phyloP scores from a whole-genome alignment of 2,888 invertebrate genomes.

The Oscheius sp. region DNA sequence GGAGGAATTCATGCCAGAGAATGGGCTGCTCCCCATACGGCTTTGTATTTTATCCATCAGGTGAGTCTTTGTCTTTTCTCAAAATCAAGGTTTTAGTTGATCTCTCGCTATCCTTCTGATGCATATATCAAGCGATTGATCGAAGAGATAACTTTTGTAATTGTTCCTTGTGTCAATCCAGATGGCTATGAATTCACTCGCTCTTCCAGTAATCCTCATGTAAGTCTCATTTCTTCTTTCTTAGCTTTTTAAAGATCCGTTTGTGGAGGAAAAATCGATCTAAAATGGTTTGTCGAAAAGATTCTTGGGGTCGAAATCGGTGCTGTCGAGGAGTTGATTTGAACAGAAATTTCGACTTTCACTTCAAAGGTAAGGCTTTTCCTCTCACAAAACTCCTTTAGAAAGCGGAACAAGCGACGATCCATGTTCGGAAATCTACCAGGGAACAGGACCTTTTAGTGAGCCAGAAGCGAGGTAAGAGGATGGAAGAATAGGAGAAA shows the following conservation, averaged over 20 bases:
- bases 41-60: conserved; percentile 69
- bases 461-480: conserved; percentile 63
- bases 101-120: conserved; percentile 63
- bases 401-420: conserved; percentile 68
- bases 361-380: conserved; percentile 56
- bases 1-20: conserved; percentile 69
- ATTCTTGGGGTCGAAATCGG: conserved; percentile 62
- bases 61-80: conserved; percentile 26
- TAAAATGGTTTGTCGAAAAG: conserved; percentile 60
- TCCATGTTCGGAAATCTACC: conserved; percentile 69
- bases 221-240: conserved; percentile 12
- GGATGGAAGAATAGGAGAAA: not conserved
- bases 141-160: conserved; percentile 64
- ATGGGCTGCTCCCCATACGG: conserved; percentile 70
- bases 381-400: not conserved
- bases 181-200: conserved; percentile 69
- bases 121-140: conserved; percentile 59
- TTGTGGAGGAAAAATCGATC: conserved; percentile 70
- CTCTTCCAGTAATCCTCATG: conserved; percentile 59
- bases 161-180: conserved; percentile 67
- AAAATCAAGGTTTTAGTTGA: conserved; percentile 47
- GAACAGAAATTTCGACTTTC: conserved; percentile 70
- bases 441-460: conserved; percentile 66
- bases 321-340: conserved; percentile 70
- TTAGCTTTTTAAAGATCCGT: conserved; percentile 52